Evolutionary conservation across 2,888 invertebrate genomes (phyloP), one percentile per base, ranked within the genome.

Genomic region (Neuroscelio doddi): DNA sequence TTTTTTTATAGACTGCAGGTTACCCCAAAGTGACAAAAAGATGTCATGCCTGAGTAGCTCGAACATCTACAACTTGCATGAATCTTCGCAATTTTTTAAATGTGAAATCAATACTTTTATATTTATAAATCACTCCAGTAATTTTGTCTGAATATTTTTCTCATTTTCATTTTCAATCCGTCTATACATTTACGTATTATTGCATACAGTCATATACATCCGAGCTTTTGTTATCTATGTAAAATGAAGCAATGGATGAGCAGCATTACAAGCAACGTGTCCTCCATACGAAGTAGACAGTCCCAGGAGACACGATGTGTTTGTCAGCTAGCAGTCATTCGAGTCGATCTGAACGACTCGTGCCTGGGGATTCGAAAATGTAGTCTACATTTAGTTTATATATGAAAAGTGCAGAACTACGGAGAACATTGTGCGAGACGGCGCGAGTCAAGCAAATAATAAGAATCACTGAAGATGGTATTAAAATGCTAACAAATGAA

Each of bases 261-360:
- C 7, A 42, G 26, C 9, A 42, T 42, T 12, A 42, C 24, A 42
- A 42, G 29, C 42, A 45, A 24, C 29, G 12, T 9, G 16, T 45
- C 16, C 15, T 45, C 5, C 29, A 47, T 56, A 36, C 27, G 47
- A 56, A 47, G 47, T 26, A 46, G 46, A 44, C 4, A 29, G 39
- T 56, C 55, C 47, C 55, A 15, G 14, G 55, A 21, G 55, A 46
- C 12, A 12, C 38, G 30, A 55, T 45, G 38, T 30, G 45, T 38
- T 56, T 41, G 47, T 46, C 47, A 39, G 46, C 42, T 42, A 21
- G 39, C 32, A 56, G 47, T 41, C 41, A 47, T 56, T 46, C 47
- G 36, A 36, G 55, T 32, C 29, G 55, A 56, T 56, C 32, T 21
- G 39, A 56, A 47, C 41, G 55, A 56, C 17, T 57, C 17, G 57